These are phyloP conservation scores for Psilanteris sp. DNA, from an alignment of 1,140 invertebrate species.

Conservation along the genomic window DNA sequence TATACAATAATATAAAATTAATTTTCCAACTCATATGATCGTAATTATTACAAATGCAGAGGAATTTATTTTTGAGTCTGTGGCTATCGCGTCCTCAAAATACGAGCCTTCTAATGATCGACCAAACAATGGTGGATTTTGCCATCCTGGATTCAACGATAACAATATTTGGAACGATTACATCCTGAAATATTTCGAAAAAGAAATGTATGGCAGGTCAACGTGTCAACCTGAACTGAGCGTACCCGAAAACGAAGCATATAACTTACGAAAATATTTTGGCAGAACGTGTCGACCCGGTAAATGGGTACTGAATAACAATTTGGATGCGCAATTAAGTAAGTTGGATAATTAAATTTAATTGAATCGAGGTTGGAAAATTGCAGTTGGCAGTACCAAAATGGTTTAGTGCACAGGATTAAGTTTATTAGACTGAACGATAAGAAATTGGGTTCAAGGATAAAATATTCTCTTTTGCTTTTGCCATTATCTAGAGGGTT, in stretches of 20 bases:
- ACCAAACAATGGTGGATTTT: conserved; percentile 80
- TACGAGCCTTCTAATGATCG: conserved; percentile 53
- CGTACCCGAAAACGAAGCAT: conserved; percentile 81
- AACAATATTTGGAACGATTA: conserved; percentile 81
- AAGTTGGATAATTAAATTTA: too few species aligned
- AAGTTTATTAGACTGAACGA: too few species aligned
- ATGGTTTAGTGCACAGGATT: too few species aligned
- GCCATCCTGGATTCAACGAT: conserved; percentile 83
- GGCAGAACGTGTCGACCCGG: conserved; percentile 84
- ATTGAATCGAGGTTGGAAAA: neutral
- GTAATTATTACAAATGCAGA: too few species aligned
- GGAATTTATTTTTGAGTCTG: conserved; percentile 80
- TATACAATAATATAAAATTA: neutral
- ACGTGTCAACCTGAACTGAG: conserved; percentile 69
- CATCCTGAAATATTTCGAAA: conserved; percentile 82
- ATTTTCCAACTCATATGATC: too few species aligned
- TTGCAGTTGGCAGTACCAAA: too few species aligned
- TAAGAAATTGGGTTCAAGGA: too few species aligned
- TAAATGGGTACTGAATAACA: conserved; percentile 81
- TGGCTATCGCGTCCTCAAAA: conserved; percentile 79
- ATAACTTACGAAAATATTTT: conserved; percentile 81
- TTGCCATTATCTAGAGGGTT: too few species aligned
- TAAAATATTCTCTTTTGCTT: too few species aligned
- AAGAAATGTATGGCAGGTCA: conserved; percentile 67
- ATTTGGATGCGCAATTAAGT: conserved; percentile 82